These are phyloP conservation scores for Bradypodion pumilum DNA, from an alignment of 2,797 vertebrate genomes.

Conservation along the genomic window DNA sequence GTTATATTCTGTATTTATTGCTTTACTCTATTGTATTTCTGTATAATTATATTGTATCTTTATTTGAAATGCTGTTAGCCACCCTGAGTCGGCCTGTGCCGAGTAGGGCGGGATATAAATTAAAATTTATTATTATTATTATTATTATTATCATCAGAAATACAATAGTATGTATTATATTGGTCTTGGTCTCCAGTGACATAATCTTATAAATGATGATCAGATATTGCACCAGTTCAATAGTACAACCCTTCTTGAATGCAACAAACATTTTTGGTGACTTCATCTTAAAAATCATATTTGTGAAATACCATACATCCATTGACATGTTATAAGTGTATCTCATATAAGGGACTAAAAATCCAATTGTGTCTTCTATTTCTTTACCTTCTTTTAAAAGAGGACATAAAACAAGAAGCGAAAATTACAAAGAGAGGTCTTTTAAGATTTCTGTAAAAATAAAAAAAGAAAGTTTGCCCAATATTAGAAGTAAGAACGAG, in stretches of 20 bases:
- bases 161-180: too few relatives aligned
- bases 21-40: too few relatives aligned
- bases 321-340: neutral
- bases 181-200: too few relatives aligned
- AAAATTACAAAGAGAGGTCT: neutral
- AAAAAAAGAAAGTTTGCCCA: neutral
- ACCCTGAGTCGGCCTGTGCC: too few relatives aligned
- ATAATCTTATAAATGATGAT: too few relatives aligned
- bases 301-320: neutral
- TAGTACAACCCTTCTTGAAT: neutral
- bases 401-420: neutral
- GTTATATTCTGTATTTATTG: too few relatives aligned
- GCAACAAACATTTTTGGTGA: neutral
- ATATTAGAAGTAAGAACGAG: neutral
- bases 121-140: too few relatives aligned
- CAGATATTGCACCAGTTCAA: neutral
- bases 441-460: neutral
- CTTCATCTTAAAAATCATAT: neutral
- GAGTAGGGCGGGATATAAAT: too few relatives aligned
- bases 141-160: too few relatives aligned
- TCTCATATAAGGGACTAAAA: neutral
- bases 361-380: neutral
- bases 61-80: too few relatives aligned
- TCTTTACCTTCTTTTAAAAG: neutral
- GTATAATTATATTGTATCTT: too few relatives aligned